phyloP scores from a whole-genome alignment of 2,113 vertebrate species.

The Siniperca chuatsi region DNA sequence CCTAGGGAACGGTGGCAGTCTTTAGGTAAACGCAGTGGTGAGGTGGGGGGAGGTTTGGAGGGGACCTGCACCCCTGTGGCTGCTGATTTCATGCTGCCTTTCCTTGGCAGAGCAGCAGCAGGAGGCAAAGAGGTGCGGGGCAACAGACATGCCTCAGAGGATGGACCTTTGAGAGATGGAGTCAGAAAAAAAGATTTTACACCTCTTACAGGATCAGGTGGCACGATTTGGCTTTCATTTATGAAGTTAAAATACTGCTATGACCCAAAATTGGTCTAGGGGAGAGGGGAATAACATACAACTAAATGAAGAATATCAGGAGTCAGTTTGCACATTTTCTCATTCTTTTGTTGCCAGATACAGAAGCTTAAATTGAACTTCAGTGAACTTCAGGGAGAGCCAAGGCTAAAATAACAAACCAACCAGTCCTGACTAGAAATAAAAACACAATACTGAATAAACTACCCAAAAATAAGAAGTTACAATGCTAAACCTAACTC shows the following conservation, averaged over 20 bases:
- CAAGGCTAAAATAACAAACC: not conserved
- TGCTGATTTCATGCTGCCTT: slow-evolving; percentile 76
- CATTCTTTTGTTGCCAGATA: not conserved
- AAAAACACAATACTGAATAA: not conserved
- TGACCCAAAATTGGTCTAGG: no score
- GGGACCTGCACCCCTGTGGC: slow-evolving; percentile 70
- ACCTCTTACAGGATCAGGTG: no score
- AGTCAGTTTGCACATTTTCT: not conserved
- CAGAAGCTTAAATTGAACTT: not conserved
- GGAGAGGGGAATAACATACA: not conserved
- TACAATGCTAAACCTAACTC: not conserved
- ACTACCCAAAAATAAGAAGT: not conserved
- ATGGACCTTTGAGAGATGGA: slow-evolving; percentile 82
- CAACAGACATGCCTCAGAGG: slow-evolving; percentile 87
- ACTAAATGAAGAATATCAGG: not conserved
- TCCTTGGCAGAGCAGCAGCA: slow-evolving; percentile 76
- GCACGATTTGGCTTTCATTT: no score
- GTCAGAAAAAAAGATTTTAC: not conserved
- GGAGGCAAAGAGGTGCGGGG: slow-evolving; percentile 72
- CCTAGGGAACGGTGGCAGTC: slow-evolving; percentile 92
- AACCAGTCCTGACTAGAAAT: not conserved
- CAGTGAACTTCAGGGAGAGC: not conserved
- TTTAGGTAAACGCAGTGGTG: slow-evolving; percentile 82
- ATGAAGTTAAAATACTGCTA: slow-evolving; percentile 5
- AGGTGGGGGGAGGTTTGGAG: slow-evolving; percentile 81